phyloP scores from a whole-genome alignment of 30 jellyfish, hydroid and myxozoan genomes.

The Cassiopea xamachana region DNA sequence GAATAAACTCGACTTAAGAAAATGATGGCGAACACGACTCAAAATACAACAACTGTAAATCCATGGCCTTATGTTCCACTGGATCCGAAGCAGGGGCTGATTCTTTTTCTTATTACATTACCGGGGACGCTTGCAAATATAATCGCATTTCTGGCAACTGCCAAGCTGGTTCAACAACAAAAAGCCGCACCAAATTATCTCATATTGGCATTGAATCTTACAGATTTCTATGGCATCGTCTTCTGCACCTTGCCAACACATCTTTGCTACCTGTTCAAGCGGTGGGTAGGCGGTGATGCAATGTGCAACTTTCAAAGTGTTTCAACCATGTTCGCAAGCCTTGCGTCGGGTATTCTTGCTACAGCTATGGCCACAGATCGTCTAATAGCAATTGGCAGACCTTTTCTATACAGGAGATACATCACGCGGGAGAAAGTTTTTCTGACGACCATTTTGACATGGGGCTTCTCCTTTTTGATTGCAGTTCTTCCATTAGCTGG shows the following conservation, averaged over 20 bases:
- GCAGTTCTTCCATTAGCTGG: constrained; percentile 71
- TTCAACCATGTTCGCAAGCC: constrained; percentile 73
- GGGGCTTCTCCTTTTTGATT: constrained; percentile 41
- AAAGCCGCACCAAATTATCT: constrained; percentile 69
- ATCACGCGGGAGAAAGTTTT: constrained; percentile 44
- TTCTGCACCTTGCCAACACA: constrained; percentile 77
- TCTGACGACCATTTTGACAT: constrained; percentile 30
- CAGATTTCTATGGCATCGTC: constrained; percentile 74
- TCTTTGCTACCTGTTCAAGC: constrained; percentile 68
- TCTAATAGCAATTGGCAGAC: constrained; percentile 59
- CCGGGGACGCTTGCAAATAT: constrained; percentile 77
- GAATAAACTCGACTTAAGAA: background rate
- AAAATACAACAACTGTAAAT: constrained; percentile 17
- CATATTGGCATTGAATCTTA: constrained; percentile 65
- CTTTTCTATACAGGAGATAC: constrained; percentile 51
- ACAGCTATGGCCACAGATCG: constrained; percentile 75
- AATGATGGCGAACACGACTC: constrained; percentile 13
- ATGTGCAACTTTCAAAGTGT: constrained; percentile 76
- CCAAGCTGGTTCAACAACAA: constrained; percentile 49
- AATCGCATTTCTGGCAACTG: constrained; percentile 55
- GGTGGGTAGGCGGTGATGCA: constrained; percentile 77
- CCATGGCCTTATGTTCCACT: constrained; percentile 75
- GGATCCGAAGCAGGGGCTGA: constrained; percentile 76
- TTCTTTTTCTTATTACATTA: constrained; percentile 54
- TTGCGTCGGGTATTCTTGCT: constrained; percentile 79